Base-by-base conservation (phyloP, 2,113 vertebrate species). In the Lagopus leucura region DNA sequence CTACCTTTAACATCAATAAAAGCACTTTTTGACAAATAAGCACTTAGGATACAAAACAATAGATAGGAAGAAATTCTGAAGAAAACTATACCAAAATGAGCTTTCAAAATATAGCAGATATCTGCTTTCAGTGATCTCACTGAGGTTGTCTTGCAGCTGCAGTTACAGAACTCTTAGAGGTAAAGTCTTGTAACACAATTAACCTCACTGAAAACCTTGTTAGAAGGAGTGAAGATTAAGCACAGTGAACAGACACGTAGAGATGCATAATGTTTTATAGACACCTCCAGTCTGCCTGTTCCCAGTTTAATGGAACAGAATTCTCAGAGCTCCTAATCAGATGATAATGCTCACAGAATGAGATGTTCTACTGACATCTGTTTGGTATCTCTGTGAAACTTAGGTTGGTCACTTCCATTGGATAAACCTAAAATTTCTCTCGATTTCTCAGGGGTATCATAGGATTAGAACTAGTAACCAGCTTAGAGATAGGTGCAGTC, bases 251-350 rank as follows among this genome's bases (percentile, higher is more conserved):
- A 96, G 82, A 89, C 2, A 0, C 52, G 74, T 69, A 73, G 87
- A 83, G 75, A 69, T 82, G 24, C 89, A 71, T 82, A 77, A 89
- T 81, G 30, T 57, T 93, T 94, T 71, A 54, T 54, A 88, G 87
- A 89, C 79, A 93, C 89, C 92, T 67, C 42, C 82, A 91, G 91
- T 48, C 69, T 0, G 8, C 22, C 82, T 88, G 58, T 60, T 93
- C 67, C 45, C 8, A 8, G 25, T 71, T 74, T 94, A 88, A 92
- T 89, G 72, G 91, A 95, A 96, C 89, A 95, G 82, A 91, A 47
- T 89, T 88, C 85, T 94, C 87, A 92, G 86, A 42, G 60, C 42
- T 81, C 89, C 76, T 94, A 92, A 96, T 91, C 61, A 95, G 85
- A 91, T 71, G 67, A 92, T 91, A 82, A 76, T 10, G 3, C 38